A percentile compares a stretch with the other conserved stretches of the same genome.
phyloP scores from a whole-genome alignment of 2,797 vertebrate genomes.

The Iguana delicatissima region DNA sequence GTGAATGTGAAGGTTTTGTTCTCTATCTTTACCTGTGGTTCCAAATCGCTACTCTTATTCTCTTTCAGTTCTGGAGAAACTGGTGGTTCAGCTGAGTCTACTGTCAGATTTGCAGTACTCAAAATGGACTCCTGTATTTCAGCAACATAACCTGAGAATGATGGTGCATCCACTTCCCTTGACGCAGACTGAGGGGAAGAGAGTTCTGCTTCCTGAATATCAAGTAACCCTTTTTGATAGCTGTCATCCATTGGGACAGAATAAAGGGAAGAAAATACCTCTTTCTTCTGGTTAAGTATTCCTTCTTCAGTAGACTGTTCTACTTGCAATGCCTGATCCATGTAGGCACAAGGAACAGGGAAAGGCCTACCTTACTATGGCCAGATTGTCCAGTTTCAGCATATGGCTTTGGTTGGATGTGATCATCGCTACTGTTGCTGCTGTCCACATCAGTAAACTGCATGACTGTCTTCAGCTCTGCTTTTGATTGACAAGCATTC shows the following conservation, averaged over 20 bases:
- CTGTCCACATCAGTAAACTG: not conserved
- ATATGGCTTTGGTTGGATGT: not conserved
- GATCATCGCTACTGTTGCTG: not conserved
- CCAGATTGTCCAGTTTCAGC: not conserved
- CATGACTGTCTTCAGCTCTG: not conserved
- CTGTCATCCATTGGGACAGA: not conserved
- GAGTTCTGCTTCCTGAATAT: slow-evolving; percentile 6
- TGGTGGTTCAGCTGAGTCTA: not conserved
- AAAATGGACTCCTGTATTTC: slow-evolving; percentile 1
- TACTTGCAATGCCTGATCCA: not conserved
- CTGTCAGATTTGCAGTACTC: slow-evolving; percentile 28
- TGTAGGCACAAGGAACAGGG: rapidly evolving
- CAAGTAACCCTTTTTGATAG: not conserved
- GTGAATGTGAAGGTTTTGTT: not conserved
- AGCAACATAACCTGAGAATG: not conserved
- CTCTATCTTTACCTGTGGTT: not conserved
- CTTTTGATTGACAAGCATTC: not conserved
- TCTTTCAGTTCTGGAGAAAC: slow-evolving; percentile 39
- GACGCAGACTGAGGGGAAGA: rapidly evolving
- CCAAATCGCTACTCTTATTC: rapidly evolving
- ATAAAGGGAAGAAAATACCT: not conserved
- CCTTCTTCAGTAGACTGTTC: not conserved
- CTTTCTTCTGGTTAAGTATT: not conserved
- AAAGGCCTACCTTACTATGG: slow-evolving; percentile 5
- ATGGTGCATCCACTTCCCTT: not conserved